These are phyloP conservation scores for Euwallacea fornicatus DNA, from an alignment of 1,140 invertebrate species.

Conservation along the genomic window DNA sequence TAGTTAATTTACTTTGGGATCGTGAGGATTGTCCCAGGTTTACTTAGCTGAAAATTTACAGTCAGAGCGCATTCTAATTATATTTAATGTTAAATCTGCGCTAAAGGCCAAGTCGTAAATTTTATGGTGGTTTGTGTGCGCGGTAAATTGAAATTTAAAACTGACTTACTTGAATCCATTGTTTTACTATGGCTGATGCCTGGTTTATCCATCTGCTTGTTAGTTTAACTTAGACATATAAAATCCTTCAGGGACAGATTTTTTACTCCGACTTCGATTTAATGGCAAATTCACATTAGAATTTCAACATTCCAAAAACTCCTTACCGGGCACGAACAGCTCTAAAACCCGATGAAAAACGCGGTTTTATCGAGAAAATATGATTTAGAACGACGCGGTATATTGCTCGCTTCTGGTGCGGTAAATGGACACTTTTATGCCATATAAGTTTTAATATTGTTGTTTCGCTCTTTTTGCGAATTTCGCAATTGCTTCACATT, in stretches of 20 bases:
- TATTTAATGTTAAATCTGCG: constrained; percentile 4
- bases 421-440: constrained; percentile 10
- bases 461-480: background rate
- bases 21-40: background rate
- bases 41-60: constrained; percentile 15
- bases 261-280: no score
- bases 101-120: background rate
- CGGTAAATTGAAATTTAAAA: background rate
- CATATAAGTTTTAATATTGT: constrained; percentile 9
- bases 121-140: background rate
- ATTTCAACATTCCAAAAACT: no score
- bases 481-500: no score
- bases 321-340: background rate
- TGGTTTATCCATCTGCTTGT: no score
- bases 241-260: no score
- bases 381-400: constrained; percentile 19
- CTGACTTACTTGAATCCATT: background rate
- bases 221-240: no score
- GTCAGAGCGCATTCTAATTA: constrained; percentile 3
- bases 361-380: constrained; percentile 21
- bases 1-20: background rate
- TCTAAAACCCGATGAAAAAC: constrained; percentile 13
- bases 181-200: background rate
- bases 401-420: background rate
- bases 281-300: no score